These are phyloP conservation scores for Brachionus manjavacas DNA, from an alignment of 1,140 invertebrate species.

Conservation along the genomic window DNA sequence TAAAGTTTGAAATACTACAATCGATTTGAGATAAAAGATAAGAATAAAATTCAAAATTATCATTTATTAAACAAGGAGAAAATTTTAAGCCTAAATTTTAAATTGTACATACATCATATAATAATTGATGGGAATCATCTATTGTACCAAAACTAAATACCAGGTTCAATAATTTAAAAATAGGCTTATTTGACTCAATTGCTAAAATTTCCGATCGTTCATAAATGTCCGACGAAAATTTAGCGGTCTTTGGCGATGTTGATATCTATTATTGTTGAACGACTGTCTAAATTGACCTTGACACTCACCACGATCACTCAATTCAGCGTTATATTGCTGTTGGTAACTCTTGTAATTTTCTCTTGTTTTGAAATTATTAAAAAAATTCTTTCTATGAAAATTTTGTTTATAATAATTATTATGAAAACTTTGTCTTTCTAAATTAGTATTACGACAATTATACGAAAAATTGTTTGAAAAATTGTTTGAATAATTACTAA, in stretches of 20 bases:
- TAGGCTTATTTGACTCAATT: background rate
- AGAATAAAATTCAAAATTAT: background rate
- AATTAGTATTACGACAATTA: too few species aligned
- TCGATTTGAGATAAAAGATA: background rate
- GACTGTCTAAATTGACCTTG: too few species aligned
- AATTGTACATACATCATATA: background rate
- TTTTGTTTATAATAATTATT: too few species aligned
- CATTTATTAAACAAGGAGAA: background rate
- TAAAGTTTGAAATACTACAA: background rate
- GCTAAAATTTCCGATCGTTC: background rate
- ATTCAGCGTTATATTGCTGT: background rate
- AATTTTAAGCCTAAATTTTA: background rate
- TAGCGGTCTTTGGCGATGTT: background rate
- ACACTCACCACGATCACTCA: background rate
- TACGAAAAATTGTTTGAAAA: too few species aligned
- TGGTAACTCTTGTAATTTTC: background rate
- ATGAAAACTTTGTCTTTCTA: too few species aligned
- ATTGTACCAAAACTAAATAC: slow-evolving; percentile 1
- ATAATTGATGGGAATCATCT: background rate
- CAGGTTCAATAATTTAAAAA: background rate
- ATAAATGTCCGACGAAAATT: background rate
- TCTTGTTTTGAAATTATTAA: background rate
- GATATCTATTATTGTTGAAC: background rate
- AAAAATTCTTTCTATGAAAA: too few species aligned
- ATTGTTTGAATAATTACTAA: too few species aligned